Evolutionary conservation across 2,113 vertebrate genomes (phyloP).

Genomic region (Dasyurus viverrinus): DNA sequence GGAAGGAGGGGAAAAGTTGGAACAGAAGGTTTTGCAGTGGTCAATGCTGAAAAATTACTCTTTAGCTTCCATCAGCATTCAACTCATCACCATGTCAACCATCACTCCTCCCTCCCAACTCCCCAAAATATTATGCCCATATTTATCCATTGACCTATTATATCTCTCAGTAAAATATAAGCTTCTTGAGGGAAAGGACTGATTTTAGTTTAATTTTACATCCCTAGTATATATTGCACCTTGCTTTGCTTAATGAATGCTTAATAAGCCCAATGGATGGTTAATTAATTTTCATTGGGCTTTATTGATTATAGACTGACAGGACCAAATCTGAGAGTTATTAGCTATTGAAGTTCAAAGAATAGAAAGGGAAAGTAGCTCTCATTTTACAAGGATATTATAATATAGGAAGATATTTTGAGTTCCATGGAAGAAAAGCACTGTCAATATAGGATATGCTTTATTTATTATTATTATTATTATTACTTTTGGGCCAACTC

Average conservation of each 20-base stretch:
- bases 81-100: background rate
- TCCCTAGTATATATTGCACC: too few species aligned
- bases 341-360: background rate
- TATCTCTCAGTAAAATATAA: background rate
- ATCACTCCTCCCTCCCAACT: background rate
- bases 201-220: fast-evolving
- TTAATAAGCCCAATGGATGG: background rate
- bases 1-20: too few species aligned
- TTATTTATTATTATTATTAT: background rate
- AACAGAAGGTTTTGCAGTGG: too few species aligned
- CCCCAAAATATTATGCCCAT: fast-evolving
- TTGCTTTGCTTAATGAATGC: background rate
- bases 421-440: background rate
- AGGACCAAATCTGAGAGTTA: background rate
- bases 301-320: background rate
- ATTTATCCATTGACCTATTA: fast-evolving
- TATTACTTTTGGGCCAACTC: background rate
- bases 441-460: background rate
- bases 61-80: background rate
- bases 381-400: background rate
- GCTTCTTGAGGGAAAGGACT: background rate
- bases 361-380: background rate
- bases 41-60: too few species aligned
- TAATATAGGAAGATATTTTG: background rate
- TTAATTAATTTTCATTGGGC: background rate